Base-by-base conservation (phyloP, 1,140 invertebrate species). In the Drosophila aff. region DNA sequence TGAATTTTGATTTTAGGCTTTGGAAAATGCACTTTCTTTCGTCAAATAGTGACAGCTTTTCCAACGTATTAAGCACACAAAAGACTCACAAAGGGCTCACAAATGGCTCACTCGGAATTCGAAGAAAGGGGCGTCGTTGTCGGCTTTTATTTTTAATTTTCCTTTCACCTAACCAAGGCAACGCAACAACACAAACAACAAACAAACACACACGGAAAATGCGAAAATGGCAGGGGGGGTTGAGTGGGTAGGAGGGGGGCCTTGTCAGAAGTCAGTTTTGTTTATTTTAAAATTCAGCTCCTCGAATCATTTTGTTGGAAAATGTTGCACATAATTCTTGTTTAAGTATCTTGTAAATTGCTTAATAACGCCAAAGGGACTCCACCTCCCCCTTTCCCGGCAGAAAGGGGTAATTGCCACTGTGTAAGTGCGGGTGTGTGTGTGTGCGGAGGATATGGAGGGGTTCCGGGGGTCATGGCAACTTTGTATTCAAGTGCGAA, bases 261-360 rank as follows among this genome's bases (percentile, higher is more conserved):
- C 55, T 83, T 89, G 76, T 71, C 80, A 87, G 84, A 83, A 87
- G 84, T 89, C 78, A 89, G 84, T 84, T 81, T 84, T 90, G 84
- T 84, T 90, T 84, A 84, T 89, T 89, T 89, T 90, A 87, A 89
- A 89, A 90, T 90, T 89, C 85, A 90, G 81, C 85, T 76, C 79
- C 79, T 73, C 81, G 85, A 89, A 90, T 89, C 85, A 89, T 89
- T 89, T 87, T 87, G 84, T 84, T 87, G 78, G 83, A 91, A 91
- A 91, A 91, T 91, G 87, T 91, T 84, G 83, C 87, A 91, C 87
- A 91, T 91, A 91, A 91, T 83, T 91, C 87, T 91, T 91, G 81
- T 87, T 87, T 91, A 91, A 91, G 87, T 91, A 91, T 91, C 87
- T 91, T 91, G 87, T 91, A 91, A 91, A 91, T 91, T 91, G 87